Conservation (phyloP, 1,140 invertebrate genomes). For the Rhizoglyphus robini region DNA sequence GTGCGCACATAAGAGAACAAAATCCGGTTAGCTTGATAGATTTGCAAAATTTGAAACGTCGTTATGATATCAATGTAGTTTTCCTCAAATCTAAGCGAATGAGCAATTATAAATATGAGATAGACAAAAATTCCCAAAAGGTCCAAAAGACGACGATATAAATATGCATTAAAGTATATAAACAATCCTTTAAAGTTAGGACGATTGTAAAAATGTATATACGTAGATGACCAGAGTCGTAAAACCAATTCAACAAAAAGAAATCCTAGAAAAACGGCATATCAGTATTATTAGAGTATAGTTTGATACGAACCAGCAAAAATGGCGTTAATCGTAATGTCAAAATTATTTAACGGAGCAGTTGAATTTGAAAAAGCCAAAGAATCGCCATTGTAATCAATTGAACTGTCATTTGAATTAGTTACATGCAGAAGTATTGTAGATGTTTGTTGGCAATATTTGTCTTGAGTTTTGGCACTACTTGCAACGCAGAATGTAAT, state of each 20-base stretch:
- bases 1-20: background rate
- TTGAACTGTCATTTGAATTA: too few relatives aligned
- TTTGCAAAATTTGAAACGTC: background rate
- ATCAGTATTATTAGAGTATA: background rate
- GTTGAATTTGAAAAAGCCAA: too few relatives aligned
- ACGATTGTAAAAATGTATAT: background rate
- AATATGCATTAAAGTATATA: background rate
- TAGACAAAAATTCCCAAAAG: background rate
- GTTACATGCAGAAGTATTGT: too few relatives aligned
- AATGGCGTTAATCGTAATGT: background rate
- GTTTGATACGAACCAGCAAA: background rate
- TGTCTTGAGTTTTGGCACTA: too few relatives aligned
- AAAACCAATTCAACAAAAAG: background rate
- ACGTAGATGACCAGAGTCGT: background rate
- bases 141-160: background rate
- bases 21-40: background rate
- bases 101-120: background rate
- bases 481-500: background rate
- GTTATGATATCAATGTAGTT: background rate
- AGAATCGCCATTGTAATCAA: too few relatives aligned
- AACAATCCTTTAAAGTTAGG: background rate
- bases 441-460: too few relatives aligned
- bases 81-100: background rate
- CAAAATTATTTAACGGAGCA: background rate
- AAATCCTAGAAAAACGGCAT: background rate